Evolutionary conservation across 2,797 vertebrate species (phyloP), one percentile per base, ranked within the genome.

Genomic region (Valencia hispanica): DNA sequence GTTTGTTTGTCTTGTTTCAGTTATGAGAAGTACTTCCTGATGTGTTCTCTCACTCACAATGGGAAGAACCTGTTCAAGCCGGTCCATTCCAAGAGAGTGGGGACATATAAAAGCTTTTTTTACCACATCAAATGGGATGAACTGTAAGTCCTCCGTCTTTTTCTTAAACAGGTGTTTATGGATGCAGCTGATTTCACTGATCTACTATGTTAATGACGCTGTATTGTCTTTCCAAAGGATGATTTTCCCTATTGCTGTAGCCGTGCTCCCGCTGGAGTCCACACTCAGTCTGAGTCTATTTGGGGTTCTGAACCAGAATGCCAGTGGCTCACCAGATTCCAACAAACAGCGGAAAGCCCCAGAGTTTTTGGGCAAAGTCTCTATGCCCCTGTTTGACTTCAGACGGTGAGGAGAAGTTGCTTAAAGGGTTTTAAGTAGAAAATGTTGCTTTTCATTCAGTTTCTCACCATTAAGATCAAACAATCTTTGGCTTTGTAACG

Each of bases 51-150:
- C 87, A 97, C 96, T 71, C 97, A 99, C 92, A 99, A 99, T 63
- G 97, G 96, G 85, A 97, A 95, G 89, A 98, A 98, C 93, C 94
- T 99, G 53, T 98, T 99, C 81, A 99, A 99, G 89, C 97, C 98
- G 20, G 88, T 99, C 85, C 98, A 99, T 77, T 99, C 97, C 87
- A 99, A 98, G 95, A 97, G 96, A 90, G 98, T 99, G 91, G 97
- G 98, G 84, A 97, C 97, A 0, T 99, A 99, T 84, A 98, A 96
- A 93, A 98, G 94, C 93, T 99, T 99, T 93, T 99, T 98, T 96
- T 99, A 97, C 93, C 97, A 98, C 93, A 96, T 99, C 91, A 99
- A 97, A 91, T 99, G 98, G 98, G 97, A 99, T 74, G 98, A 99
- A 89, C 91, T 97, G 98, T 99, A 94, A 98, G 98, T 12, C 36